Percentiles rank a stretch among this genome's conserved stretches.
These are phyloP conservation scores for Salmo trutta DNA, from an alignment of 2,797 vertebrate genomes.

Conservation along the genomic window DNA sequence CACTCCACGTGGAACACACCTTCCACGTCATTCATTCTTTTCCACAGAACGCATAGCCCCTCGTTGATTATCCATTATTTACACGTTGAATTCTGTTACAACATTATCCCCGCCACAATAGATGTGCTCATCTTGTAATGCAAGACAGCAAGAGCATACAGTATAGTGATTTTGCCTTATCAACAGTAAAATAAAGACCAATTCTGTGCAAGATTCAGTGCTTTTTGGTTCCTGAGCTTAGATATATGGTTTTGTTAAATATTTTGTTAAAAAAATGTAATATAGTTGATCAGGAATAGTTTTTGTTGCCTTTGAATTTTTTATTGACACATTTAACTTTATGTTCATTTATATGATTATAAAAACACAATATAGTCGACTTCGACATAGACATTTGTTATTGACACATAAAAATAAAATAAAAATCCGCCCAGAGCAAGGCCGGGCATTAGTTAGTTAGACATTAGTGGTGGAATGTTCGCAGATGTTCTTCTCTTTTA, in stretches of 20 bases:
- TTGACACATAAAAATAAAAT: too few relatives aligned
- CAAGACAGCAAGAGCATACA: background rate
- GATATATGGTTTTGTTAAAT: background rate
- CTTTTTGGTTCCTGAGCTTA: conserved; percentile 4
- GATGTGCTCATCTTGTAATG: conserved; percentile 3
- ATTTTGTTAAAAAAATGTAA: background rate
- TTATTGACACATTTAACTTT: too few relatives aligned
- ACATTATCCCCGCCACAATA: conserved; percentile 45
- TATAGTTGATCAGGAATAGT: background rate
- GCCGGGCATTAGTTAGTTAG: background rate
- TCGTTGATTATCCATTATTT: conserved; percentile 23
- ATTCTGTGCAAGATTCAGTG: background rate
- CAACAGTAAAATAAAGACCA: background rate
- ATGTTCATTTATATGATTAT: too few relatives aligned
- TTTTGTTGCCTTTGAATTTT: too few relatives aligned
- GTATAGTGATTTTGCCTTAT: background rate
- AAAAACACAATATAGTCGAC: too few relatives aligned
- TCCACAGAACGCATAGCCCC: too few relatives aligned
- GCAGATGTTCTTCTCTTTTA: conserved; percentile 37
- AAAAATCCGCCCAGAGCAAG: too few relatives aligned
- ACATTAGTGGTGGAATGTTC: conserved; percentile 29
- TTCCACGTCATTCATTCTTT: too few relatives aligned
- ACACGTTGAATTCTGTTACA: conserved; percentile 59
- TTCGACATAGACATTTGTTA: too few relatives aligned
- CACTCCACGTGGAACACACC: too few relatives aligned